Base-by-base conservation (phyloP, 2,888 invertebrate genomes). In the Conops quadrifasciatus region DNA sequence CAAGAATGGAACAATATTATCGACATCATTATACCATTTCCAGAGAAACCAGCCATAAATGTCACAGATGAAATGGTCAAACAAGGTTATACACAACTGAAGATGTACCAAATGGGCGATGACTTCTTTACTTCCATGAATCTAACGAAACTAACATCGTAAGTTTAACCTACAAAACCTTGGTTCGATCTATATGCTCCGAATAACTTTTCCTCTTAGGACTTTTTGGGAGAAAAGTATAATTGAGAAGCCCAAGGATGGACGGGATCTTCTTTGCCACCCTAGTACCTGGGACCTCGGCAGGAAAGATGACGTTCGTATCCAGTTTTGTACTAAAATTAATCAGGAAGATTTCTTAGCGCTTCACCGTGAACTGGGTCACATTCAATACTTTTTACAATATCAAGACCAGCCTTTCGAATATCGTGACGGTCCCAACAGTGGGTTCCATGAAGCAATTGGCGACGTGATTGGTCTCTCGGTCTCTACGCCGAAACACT, bases 281-380 rank as follows among this genome's bases (percentile, higher is more conserved):
- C 95, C 95, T 0, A 93, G 94, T 0, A 95, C 96, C 67, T 95
- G 95, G 93, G 95, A 96, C 84, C 94, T 96, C 80, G 94, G 89
- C 78, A 89, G 93, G 76, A 89, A 89, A 28, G 88, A 93, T 81
- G 95, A 96, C 83, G 95, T 94, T 81, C 89, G 89, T 81, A 90
- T 91, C 87, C 90, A 90, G 87, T 91, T n/a, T n/a, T n/a, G 91
- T 82, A 89, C 91, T 5, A 79, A 85, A 71, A 87, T 90, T 74
- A 88, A 86, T 59, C 87, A 87, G 83, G 88, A 88, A 71, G 87
- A 89, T 74, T 85, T 91, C 71, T 88, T 87, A 76, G 88, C 87
- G 0, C 89, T 90, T 2, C 91, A 91, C 75, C 91, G 91, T 78
- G 91, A 91, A 82, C 88, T 91, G 88, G 91, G 91, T 0, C 91